Evolutionary conservation across 2,113 vertebrate species (phyloP).

Genomic region (Antennarius striatus): DNA sequence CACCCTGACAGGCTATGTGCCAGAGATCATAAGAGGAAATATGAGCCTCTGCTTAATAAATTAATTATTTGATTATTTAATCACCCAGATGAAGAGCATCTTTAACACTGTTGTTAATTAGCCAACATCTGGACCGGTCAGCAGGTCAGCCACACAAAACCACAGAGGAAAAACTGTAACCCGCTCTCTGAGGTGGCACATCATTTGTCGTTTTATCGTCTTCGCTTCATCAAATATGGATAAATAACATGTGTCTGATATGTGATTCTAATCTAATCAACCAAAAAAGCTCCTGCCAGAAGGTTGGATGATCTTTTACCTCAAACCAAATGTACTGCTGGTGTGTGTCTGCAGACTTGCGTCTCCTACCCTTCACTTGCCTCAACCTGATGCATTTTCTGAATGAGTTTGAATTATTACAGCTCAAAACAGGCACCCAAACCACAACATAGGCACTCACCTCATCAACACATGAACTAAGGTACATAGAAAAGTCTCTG

Average conservation of each 20-base stretch:
- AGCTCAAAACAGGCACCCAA: too few relatives aligned
- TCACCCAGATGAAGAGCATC: conserved; percentile 82
- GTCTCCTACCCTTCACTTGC: neutral
- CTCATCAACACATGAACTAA: too few relatives aligned
- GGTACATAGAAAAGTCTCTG: too few relatives aligned
- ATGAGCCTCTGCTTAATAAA: conserved; percentile 75
- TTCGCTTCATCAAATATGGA: neutral
- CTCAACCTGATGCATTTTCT: conserved; percentile 35
- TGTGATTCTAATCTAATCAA: too few relatives aligned
- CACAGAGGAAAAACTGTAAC: neutral
- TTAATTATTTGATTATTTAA: conserved; percentile 85
- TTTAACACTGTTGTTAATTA: conserved; percentile 83
- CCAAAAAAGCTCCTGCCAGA: too few relatives aligned
- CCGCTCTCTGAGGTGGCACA: conserved; percentile 12
- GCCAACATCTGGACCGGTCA: conserved; percentile 80
- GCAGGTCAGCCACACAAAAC: conserved; percentile 42
- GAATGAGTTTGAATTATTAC: too few relatives aligned
- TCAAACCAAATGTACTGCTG: too few relatives aligned
- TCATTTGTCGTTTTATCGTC: conserved; percentile 5
- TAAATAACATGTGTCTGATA: neutral
- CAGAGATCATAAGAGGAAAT: conserved; percentile 78
- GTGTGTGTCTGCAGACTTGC: neutral
- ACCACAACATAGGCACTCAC: too few relatives aligned
- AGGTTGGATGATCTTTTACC: too few relatives aligned
- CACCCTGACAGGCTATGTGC: conserved; percentile 62